phyloP scores from a whole-genome alignment of 2,113 vertebrate species.

The Raja brachyura region DNA sequence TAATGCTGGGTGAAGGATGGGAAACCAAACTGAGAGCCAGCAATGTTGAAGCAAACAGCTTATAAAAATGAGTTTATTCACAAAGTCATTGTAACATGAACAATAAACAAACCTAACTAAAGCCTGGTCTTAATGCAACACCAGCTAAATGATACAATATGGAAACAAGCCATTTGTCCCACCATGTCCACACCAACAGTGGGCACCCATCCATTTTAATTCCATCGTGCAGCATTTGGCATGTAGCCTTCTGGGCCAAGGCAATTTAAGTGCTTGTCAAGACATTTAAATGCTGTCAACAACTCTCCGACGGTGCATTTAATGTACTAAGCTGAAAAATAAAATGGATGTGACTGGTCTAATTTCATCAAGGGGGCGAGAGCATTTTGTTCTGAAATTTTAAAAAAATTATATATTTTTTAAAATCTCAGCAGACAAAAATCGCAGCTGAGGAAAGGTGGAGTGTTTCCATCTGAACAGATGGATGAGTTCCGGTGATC shows the following conservation, averaged over 20 bases:
- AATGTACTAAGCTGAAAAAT: not conserved
- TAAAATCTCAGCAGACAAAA: not conserved
- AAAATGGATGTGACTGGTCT: not conserved
- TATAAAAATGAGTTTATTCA: conserved; percentile 1
- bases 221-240: no score
- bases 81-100: not conserved
- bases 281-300: no score
- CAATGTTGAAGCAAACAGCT: not conserved
- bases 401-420: not conserved
- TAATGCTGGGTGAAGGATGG: not conserved
- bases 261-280: no score
- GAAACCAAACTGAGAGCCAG: not conserved
- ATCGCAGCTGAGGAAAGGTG: not conserved
- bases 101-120: not conserved
- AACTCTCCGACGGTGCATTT: no score
- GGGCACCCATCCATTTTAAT: no score
- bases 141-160: not conserved
- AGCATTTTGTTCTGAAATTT: no score
- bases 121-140: not conserved
- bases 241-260: no score
- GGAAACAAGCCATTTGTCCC: no score
- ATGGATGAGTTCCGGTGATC: not conserved
- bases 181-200: no score
- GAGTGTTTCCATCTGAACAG: not conserved
- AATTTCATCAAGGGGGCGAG: not conserved